Percentiles rank a stretch among this genome's conserved stretches.
Conservation (phyloP, 1,140 invertebrate species). For the Hyles vespertilio region DNA sequence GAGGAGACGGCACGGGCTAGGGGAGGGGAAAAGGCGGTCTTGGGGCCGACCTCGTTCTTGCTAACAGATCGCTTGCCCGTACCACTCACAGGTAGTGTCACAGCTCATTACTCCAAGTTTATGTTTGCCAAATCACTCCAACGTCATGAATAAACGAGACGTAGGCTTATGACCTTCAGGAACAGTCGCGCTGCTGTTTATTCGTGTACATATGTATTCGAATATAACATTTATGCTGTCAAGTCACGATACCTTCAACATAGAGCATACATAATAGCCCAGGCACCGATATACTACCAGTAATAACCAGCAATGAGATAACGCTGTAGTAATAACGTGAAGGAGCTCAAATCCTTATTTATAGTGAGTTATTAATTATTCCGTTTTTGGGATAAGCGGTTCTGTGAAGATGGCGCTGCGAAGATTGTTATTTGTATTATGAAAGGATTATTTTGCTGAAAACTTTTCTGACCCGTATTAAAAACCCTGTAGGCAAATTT, state of each 20-base stretch:
- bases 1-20: conserved; percentile 8
- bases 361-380: conserved; percentile 7
- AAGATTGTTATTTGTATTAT: background rate
- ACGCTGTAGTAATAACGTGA: no score
- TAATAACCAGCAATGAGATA: no score
- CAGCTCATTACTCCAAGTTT: conserved; percentile 53
- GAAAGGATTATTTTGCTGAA: background rate
- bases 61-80: conserved; percentile 45
- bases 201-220: no score
- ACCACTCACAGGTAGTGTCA: conserved; percentile 50
- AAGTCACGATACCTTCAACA: no score
- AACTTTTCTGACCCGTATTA: background rate
- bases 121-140: conserved; percentile 48
- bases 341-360: conserved; percentile 2
- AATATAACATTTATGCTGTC: no score
- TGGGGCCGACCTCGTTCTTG: conserved; percentile 36
- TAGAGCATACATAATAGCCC: no score
- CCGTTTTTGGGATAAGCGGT: background rate
- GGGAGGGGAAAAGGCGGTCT: conserved; percentile 13
- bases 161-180: conserved; percentile 24
- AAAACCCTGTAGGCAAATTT: no score
- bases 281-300: no score
- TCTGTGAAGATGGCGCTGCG: no score
- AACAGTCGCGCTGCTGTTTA: no score
- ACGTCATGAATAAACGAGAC: conserved; percentile 42